Evolutionary conservation across 2,797 vertebrate genomes (phyloP), one percentile per base, ranked within the genome.

Genomic region (Eulemur albifrons): DNA sequence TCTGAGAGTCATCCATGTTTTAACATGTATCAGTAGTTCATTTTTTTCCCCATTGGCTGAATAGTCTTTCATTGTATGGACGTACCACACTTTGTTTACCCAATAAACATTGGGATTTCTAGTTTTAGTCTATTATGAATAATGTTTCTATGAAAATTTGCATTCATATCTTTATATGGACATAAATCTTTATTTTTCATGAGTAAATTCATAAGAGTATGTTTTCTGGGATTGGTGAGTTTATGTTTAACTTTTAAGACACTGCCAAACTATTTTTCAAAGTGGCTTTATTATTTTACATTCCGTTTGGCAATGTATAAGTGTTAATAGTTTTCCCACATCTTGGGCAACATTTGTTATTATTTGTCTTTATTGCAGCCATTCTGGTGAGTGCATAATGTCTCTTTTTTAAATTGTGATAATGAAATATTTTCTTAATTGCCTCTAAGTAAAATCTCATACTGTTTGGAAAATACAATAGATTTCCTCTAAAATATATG

Each of bases 201-300:
- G 12, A 4, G 0, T 63, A 7, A 30, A 32, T 76, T 61, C 2
- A 6, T 13, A 77, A 43, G 3, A 57, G 4, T 43, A 0, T 67
- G 48, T 70, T 93, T 84, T 94, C 30, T 73, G 20, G 3, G 1
- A 67, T 27, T 57, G 7, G 25, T 54, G 21, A 54, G 15, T 82
- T 43, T 76, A 45, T 75, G 4, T 93, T 45, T 92, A 91, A 82
- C 20, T 75, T 95, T 65, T 65, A 90, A 65, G 57, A 48, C 91
- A 61, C 4, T 43, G 43, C 20, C n/a, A 30, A 48, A 50, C 32
- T 67, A 0, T 40, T 87, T 90, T 63, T 69, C 13, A 50, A 43
- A 89, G 27, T 80, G 3, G 4, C 10, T 54, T 1, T 73, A 0
- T 40, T 27, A 5, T 87, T 59, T 73, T 67, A 38, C 9, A 45